Percentiles rank a stretch among this genome's conserved stretches.
phyloP scores from a whole-genome alignment of 1,140 invertebrate species.

The Frieseomelitta varia region DNA sequence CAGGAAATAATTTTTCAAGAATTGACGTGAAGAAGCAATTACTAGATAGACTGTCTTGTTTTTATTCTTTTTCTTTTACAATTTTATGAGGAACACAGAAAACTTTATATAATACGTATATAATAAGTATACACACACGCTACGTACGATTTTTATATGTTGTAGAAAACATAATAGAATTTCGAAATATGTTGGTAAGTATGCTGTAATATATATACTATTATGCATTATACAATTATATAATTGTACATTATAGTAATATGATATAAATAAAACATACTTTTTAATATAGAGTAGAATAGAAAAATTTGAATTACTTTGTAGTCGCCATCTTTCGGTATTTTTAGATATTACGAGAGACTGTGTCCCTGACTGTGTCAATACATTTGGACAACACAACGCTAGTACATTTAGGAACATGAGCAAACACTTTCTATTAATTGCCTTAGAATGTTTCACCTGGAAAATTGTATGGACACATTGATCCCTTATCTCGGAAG shows the following conservation, averaged over 20 bases:
- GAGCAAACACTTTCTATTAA: conserved; percentile 20
- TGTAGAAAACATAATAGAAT: too few relatives aligned
- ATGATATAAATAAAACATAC: background rate
- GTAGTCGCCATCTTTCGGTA: conserved; percentile 11
- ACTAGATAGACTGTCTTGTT: too few relatives aligned
- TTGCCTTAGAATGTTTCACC: conserved; percentile 1
- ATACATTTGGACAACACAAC: conserved; percentile 1
- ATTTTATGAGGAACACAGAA: background rate
- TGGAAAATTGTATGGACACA: conserved; percentile 16
- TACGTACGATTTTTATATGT: too few relatives aligned
- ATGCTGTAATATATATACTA: background rate
- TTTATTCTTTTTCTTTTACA: background rate
- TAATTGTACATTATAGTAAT: background rate
- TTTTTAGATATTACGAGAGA: conserved; percentile 23
- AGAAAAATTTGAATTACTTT: background rate
- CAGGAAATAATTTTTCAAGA: background rate
- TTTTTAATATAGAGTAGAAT: background rate
- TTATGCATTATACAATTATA: background rate
- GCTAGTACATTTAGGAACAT: background rate
- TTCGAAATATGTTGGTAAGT: background rate
- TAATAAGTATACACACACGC: background rate
- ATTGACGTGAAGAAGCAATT: background rate
- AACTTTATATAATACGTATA: background rate
- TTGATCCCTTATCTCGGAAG: conserved; percentile 17
- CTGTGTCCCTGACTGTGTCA: background rate